Conservation (phyloP, 2,888 invertebrate genomes). For the Aleiodes testaceus region DNA sequence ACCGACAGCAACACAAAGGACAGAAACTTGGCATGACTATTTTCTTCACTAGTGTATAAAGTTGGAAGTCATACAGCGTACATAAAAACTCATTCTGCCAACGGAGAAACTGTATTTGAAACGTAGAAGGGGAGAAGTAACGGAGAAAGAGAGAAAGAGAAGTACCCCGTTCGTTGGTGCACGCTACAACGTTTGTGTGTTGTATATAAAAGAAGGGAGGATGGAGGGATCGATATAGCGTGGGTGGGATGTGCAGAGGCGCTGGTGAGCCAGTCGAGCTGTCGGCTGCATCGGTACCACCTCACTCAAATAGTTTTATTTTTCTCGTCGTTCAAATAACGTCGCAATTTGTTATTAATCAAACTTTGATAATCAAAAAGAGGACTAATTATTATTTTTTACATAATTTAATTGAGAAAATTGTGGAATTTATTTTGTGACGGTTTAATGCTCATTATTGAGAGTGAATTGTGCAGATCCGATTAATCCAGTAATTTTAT, state of each 20-base stretch:
- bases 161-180: constrained; percentile 9
- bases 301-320: constrained; percentile 39
- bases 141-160: constrained; percentile 33
- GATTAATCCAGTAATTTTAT: too few relatives aligned
- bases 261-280: constrained; percentile 62
- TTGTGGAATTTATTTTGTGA: too few relatives aligned
- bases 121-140: constrained; percentile 30
- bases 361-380: too few relatives aligned
- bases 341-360: constrained; percentile 10
- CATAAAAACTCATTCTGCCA: constrained; percentile 31
- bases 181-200: neutral
- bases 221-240: constrained; percentile 71
- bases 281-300: constrained; percentile 57
- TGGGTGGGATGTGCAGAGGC: constrained; percentile 68
- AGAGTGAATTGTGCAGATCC: neutral
- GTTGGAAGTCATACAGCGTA: neutral
- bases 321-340: constrained; percentile 1
- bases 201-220: constrained; percentile 49
- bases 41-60: constrained; percentile 3
- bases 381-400: too few relatives aligned
- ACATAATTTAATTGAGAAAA: too few relatives aligned
- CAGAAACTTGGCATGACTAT: constrained; percentile 3
- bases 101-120: constrained; percentile 10
- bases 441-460: neutral
- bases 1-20: neutral